Evolutionary conservation across 2,888 invertebrate species (phyloP), one percentile per base, ranked within the genome.

Genomic region (Scrobipalpa atriplicella): DNA sequence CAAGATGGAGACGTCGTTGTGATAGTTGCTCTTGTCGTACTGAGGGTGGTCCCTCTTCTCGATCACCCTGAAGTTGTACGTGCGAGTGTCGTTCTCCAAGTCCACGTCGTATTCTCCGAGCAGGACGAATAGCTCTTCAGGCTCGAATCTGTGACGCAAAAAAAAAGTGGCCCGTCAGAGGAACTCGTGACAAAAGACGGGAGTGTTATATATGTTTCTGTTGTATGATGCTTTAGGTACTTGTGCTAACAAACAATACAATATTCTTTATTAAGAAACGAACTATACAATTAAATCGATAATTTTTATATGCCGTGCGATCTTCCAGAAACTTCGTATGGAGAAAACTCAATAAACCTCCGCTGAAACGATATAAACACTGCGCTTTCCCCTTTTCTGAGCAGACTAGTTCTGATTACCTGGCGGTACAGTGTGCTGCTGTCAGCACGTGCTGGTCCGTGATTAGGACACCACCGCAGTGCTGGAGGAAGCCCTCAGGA

Each of bases 71-170:
- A 96, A 96, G 80, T 97, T 96, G 72, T 94, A 92, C 0, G 95
- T 93, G 0, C 96, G 93, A 0, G 96, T 95, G 78, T 97, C 97
- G 78, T 95, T 95, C 11, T 80, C 79, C 60, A 89, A 86, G 0
- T 92, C 87, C 73, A 97, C 95, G 82, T 97, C 96, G 84, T 97
- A 97, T 80, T 97, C 97, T 0, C 97, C 98, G 5, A 97, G 92
- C 21, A 97, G 94, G 0, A 96, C 95, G 63, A 89, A 93, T 1
- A 97, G 81, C 0, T 96, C 94, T 1, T 93, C 86, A 0, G 94
- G 90, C 63, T 92, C 89, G 78, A 93, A 91, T 67, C 96, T 95
- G 77, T 8, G 58, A 29, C 29, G 21, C 21, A 54, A 18, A 54
- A 1, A n/a, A 67, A 67, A 1, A 5, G 16, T 13, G 43, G 11